A percentile compares a stretch with the other conserved stretches of the same genome.
Conservation (phyloP, 2,888 invertebrate species). For the Metellina segmentata region DNA sequence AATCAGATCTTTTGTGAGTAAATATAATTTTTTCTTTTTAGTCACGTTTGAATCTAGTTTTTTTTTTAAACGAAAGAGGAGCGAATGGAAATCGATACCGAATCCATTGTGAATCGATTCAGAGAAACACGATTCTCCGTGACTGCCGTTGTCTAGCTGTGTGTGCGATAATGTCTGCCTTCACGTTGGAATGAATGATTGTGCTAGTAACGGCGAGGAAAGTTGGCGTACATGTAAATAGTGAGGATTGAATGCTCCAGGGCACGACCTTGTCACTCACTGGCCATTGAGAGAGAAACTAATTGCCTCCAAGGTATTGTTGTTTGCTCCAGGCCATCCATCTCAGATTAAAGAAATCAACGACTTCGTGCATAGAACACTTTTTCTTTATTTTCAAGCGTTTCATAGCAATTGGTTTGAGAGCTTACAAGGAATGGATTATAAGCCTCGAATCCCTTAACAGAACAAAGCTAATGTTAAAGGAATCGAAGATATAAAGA, state of each 20-base stretch:
- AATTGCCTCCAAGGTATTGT: conserved; percentile 66
- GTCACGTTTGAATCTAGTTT: too few relatives aligned
- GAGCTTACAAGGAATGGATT: too few relatives aligned
- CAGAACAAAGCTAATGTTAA: too few relatives aligned
- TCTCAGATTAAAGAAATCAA: not conserved
- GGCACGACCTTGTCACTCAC: conserved; percentile 69
- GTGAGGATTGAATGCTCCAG: conserved; percentile 41
- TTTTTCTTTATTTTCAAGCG: too few relatives aligned
- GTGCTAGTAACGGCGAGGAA: conserved; percentile 12
- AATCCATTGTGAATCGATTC: not conserved
- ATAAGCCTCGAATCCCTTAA: too few relatives aligned
- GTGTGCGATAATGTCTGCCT: not conserved
- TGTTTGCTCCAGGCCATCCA: conserved; percentile 59
- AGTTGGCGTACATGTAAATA: conserved; percentile 7
- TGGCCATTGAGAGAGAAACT: conserved; percentile 57
- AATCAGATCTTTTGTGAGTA: too few relatives aligned
- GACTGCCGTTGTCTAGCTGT: not conserved
- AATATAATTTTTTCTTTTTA: too few relatives aligned
- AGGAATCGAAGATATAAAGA: too few relatives aligned
- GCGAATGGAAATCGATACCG: not conserved
- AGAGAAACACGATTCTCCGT: not conserved
- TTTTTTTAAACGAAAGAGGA: too few relatives aligned
- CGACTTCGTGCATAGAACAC: too few relatives aligned
- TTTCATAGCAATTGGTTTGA: too few relatives aligned
- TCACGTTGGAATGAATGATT: conserved; percentile 16